Evolutionary conservation across 2,888 invertebrate genomes (phyloP), one percentile per base, ranked within the genome.

Genomic region (Philonicus albiceps): DNA sequence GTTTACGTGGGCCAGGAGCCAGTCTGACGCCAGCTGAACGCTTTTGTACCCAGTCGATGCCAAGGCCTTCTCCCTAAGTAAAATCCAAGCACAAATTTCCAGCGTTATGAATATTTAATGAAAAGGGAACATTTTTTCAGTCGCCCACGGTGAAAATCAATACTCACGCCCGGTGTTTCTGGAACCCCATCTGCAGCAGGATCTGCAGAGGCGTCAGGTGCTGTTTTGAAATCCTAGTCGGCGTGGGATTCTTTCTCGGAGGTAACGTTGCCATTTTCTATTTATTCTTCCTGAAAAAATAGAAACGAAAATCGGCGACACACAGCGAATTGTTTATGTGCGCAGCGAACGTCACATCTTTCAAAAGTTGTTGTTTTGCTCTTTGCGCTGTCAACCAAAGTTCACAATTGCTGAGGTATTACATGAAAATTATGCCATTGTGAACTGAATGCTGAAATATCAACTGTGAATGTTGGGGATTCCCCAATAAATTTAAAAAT

Each of bases 21-120:
- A 98, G 91, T 98, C 97, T 0, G 97, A 96, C 8, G 98, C 98
- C 87, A 97, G 93, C 91, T 97, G 97, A 34, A 97, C 96, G 88
- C 97, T 96, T 87, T 96, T 94, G 91, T 97, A 95, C 22, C 98
- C 98, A 3, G 98, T 98, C 11, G 97, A 97, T 19, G 97, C 97
- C 88, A 98, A 92, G 5, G 98, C 97, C 91, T 97, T 98, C 91
- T 97, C 95, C 72, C 97, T 97, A 93, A 93, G 11, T 11, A 7
- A 72, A 74, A 83, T n/a, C 7, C 13, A 75, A 75, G 30, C 19
- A 53, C 16, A 86, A 49, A n/a, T n/a, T n/a, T 19, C 19, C 16
- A 49, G 19, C 49, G 8, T 74, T 49, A 73, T 31, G 1, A 49
- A 49, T 31, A 11, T 72, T 64, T 64, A 11, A 64, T 64, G 8